These are phyloP conservation scores for Pollicipes pollicipes DNA, from an alignment of 1,140 invertebrate genomes.

Conservation along the genomic window DNA sequence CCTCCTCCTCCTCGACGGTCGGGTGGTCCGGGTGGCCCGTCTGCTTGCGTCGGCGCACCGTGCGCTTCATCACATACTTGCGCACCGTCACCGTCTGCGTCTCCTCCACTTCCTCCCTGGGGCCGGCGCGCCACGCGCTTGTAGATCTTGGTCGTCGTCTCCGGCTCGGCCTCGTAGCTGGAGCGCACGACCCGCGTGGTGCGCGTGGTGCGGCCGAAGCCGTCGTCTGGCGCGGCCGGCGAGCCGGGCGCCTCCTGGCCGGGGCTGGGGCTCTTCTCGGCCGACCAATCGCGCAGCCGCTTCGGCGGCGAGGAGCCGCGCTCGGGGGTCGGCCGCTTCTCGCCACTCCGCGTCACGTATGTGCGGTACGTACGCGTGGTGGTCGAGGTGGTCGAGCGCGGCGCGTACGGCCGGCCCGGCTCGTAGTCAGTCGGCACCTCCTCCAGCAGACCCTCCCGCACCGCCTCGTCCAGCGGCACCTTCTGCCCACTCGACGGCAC, in stretches of 20 bases:
- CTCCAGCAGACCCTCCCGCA: constrained; percentile 32
- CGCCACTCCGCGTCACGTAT: constrained; percentile 14
- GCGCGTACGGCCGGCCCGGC: too few relatives aligned
- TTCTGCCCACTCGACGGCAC: constrained; percentile 54
- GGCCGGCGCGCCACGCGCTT: not conserved
- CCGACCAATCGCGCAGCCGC: not conserved
- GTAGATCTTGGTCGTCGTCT: not conserved
- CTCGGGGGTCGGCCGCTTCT: constrained; percentile 10
- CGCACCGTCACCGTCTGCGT: not conserved
- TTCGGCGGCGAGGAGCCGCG: not conserved
- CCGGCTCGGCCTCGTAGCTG: not conserved
- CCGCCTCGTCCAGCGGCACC: constrained; percentile 61
- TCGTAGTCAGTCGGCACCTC: not conserved
- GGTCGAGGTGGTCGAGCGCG: constrained; percentile 4
- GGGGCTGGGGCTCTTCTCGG: not conserved
- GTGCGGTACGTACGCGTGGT: constrained; percentile 10
- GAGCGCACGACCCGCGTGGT: not conserved
- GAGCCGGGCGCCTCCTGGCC: not conserved
- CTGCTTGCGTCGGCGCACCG: not conserved
- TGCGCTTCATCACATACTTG: not conserved
- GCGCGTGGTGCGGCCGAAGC: not conserved
- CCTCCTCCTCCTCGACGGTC: not conserved
- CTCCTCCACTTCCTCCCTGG: not conserved
- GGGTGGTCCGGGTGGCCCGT: not conserved
- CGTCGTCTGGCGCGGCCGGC: not conserved